phyloP scores from a whole-genome alignment of 2,797 vertebrate genomes.

The Mormyrus hasselquistii region DNA sequence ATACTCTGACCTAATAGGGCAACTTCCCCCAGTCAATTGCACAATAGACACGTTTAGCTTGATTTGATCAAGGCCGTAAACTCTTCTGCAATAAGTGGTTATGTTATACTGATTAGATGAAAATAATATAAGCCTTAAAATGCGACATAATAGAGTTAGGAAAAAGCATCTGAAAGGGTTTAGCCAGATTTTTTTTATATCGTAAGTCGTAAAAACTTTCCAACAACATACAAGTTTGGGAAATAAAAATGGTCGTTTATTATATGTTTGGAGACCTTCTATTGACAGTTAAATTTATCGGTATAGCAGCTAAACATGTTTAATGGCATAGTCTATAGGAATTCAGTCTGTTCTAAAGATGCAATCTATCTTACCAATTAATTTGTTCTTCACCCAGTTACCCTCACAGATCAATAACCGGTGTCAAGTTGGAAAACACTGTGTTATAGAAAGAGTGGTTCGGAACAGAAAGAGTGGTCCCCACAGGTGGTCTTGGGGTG shows the following conservation, averaged over 20 bases:
- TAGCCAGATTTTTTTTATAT: neutral
- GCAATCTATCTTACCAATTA: neutral
- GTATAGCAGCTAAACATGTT: neutral
- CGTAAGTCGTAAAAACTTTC: neutral
- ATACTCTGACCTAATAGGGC: neutral
- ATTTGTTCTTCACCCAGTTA: neutral
- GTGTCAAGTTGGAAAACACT: neutral
- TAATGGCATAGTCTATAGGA: neutral
- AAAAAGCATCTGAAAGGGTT: neutral
- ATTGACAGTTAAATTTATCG: neutral
- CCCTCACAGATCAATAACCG: neutral
- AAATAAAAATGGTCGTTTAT: neutral
- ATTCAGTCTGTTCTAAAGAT: neutral
- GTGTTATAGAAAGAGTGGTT: neutral
- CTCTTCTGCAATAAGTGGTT: neutral
- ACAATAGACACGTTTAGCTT: neutral
- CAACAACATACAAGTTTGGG: neutral
- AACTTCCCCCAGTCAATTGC: neutral
- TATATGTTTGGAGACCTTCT: neutral
- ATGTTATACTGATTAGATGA: neutral
- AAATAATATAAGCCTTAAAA: neutral
- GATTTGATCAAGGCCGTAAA: neutral
- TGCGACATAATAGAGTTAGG: neutral
- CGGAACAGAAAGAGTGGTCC: neutral
- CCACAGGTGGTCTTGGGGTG: neutral